Evolutionary conservation across 2,888 invertebrate species (phyloP).

Genomic region (Choristoneura rosaceana): DNA sequence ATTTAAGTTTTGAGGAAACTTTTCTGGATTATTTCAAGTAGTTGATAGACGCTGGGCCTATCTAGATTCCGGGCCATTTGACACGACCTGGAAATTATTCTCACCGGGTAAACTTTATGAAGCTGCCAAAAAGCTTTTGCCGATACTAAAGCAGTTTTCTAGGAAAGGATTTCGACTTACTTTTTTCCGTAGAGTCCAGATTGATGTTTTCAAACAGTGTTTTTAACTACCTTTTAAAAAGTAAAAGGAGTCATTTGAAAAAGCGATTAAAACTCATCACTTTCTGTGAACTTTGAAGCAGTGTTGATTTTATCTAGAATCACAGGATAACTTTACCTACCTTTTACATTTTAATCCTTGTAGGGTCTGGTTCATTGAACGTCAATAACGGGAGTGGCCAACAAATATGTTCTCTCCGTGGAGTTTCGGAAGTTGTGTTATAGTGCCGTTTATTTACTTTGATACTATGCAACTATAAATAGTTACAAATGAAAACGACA

Average conservation of each 20-base stretch:
- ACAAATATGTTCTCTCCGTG: not conserved
- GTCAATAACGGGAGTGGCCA: not conserved
- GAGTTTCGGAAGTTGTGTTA: not conserved
- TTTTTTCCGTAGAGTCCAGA: too few species aligned
- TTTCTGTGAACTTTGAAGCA: not conserved
- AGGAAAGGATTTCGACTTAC: not conserved
- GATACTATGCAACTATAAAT: not conserved
- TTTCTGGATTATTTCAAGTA: conserved; percentile 2
- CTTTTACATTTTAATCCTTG: not conserved
- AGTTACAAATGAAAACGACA: too few species aligned
- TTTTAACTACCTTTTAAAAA: too few species aligned
- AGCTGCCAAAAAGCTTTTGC: conserved; percentile 20
- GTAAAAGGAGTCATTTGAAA: not conserved
- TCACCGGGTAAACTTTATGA: conserved; percentile 30
- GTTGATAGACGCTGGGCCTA: conserved; percentile 19
- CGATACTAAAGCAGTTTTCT: not conserved
- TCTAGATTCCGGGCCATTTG: conserved; percentile 37
- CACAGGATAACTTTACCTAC: not conserved
- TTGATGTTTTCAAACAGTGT: too few species aligned
- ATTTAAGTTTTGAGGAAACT: not conserved
- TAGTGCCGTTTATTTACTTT: not conserved
- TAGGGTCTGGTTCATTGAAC: not conserved
- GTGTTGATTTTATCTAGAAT: not conserved
- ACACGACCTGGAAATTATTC: conserved; percentile 30
- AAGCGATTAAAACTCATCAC: not conserved